These are phyloP conservation scores for Cassiopea andromeda DNA, from an alignment of 30 jellyfish, hydroid and myxozoan species.

Conservation along the genomic window DNA sequence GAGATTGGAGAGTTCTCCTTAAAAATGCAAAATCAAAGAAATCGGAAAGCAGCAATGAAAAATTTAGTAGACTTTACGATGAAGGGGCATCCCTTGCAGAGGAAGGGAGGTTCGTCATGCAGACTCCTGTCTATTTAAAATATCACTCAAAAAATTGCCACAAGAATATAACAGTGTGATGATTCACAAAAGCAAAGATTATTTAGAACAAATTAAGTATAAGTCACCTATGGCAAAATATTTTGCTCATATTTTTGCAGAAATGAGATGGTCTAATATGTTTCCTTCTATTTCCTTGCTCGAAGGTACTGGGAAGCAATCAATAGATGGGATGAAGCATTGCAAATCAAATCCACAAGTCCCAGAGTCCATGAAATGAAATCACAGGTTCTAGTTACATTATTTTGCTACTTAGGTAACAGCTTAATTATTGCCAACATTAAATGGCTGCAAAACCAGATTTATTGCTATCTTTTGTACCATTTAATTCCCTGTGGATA, in stretches of 20 bases:
- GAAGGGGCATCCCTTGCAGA: conserved; percentile 70
- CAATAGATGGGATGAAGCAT: conserved; percentile 77
- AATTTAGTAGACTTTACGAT: conserved; percentile 49
- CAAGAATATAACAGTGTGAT: no score
- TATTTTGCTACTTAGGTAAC: background rate
- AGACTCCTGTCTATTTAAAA: background rate
- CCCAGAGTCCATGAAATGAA: conserved; percentile 89
- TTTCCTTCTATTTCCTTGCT: background rate
- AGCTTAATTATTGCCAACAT: background rate
- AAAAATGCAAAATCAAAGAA: conserved; percentile 3
- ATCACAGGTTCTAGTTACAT: conserved; percentile 73
- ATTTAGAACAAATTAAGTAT: no score
- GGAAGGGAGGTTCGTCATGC: conserved; percentile 49
- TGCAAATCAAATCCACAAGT: conserved; percentile 50
- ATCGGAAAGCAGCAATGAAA: conserved; percentile 23
- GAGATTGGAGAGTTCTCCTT: conserved; percentile 58
- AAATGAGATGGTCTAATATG: no score
- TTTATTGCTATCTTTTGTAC: no score
- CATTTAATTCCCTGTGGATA: no score
- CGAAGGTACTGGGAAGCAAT: conserved; percentile 92
- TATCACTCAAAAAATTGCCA: no score
- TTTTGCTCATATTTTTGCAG: no score
- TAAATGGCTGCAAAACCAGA: no score
- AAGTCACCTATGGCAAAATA: no score
- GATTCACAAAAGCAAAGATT: no score